Conservation (phyloP, 2,797 vertebrate species). For the Ctenopoma kingsleyae region DNA sequence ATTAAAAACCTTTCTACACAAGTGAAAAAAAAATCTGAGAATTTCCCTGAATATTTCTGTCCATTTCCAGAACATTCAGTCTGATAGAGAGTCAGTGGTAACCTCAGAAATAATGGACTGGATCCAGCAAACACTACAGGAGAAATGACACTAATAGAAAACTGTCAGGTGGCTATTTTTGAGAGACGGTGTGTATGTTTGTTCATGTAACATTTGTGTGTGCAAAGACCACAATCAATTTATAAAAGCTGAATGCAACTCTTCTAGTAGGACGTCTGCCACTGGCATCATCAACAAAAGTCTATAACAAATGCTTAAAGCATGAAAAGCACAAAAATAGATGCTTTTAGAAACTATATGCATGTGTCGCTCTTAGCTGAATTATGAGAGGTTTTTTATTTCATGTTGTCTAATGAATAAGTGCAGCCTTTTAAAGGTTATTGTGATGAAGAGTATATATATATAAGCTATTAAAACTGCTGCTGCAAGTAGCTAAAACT, state of each 20-base stretch:
- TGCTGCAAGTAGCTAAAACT: background rate
- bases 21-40: background rate
- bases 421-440: background rate
- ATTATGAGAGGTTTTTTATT: no score
- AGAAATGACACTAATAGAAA: background rate
- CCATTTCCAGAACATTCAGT: no score
- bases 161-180: background rate
- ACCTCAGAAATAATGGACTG: background rate
- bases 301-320: background rate
- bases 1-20: no score
- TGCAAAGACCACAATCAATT: background rate
- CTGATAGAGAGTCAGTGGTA: background rate
- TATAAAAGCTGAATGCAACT: background rate
- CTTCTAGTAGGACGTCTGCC: background rate
- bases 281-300: background rate
- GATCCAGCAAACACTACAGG: no score
- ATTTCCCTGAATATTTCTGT: background rate
- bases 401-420: no score
- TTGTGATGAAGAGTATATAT: background rate
- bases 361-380: no score
- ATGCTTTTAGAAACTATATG: no score
- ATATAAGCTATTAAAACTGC: no score
- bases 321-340: background rate
- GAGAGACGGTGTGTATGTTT: background rate
- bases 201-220: background rate